Percentiles rank a stretch among this genome's conserved stretches.
Evolutionary conservation across 2,797 vertebrate species (phyloP).

Genomic region (Enteromius unitaeniatus): DNA sequence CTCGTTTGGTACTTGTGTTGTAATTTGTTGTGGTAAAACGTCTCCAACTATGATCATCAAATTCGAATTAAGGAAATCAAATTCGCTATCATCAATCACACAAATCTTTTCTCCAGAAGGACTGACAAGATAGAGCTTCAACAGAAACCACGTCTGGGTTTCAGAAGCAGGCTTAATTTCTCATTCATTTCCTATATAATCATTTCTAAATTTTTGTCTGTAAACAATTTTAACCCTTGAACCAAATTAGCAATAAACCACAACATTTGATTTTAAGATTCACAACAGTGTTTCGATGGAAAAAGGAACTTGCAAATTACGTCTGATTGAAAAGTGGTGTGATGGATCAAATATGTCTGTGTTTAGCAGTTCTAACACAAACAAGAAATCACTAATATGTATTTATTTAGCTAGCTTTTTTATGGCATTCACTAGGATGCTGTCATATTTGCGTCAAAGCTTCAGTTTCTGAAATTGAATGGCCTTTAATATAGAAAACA

Average conservation of each 20-base stretch:
- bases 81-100: conserved; percentile 15
- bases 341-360: neutral
- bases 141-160: neutral
- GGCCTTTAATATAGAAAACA: neutral
- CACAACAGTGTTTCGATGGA: neutral
- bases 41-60: conserved; percentile 21
- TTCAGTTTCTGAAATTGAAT: neutral
- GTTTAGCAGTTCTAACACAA: neutral
- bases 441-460: neutral
- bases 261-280: conserved; percentile 11
- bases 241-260: neutral
- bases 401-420: neutral
- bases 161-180: neutral
- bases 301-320: neutral
- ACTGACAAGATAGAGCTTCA: neutral
- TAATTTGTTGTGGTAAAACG: conserved; percentile 20
- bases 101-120: neutral
- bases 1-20: neutral
- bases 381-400: neutral
- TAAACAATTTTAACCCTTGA: neutral
- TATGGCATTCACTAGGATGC: neutral
- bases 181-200: neutral
- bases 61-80: conserved; percentile 11
- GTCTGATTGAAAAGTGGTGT: neutral
- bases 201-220: neutral